A percentile compares a stretch with the other conserved stretches of the same genome.
Evolutionary conservation across 2,113 vertebrate species (phyloP).

Genomic region (Cyphomyrus plagiostoma): DNA sequence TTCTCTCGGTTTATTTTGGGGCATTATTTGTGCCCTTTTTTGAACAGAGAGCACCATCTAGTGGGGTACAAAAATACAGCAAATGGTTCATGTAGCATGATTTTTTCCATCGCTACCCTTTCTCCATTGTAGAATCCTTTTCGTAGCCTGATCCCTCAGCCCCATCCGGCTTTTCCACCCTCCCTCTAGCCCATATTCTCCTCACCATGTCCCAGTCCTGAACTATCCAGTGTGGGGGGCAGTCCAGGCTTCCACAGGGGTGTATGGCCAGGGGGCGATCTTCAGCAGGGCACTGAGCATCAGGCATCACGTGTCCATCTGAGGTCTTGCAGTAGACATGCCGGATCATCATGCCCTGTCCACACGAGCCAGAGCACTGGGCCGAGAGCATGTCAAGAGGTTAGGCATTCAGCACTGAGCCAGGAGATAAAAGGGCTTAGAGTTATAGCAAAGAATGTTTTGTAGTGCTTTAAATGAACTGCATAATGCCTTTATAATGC

Average conservation of each 20-base stretch:
- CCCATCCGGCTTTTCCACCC: background rate
- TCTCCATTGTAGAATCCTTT: background rate
- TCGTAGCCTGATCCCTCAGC: background rate
- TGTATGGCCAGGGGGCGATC: constrained; percentile 81
- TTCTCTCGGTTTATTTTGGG: background rate
- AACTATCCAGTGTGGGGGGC: constrained; percentile 81
- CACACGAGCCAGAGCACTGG: constrained; percentile 87
- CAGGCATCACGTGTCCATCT: constrained; percentile 82
- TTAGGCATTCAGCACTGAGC: background rate
- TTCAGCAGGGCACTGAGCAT: constrained; percentile 80
- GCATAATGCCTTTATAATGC: background rate
- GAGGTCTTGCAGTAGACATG: constrained; percentile 94
- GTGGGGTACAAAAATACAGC: background rate
- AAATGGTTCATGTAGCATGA: background rate
- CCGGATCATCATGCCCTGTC: constrained; percentile 79
- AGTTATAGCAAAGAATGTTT: background rate
- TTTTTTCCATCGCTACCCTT: background rate
- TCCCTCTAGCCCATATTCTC: background rate
- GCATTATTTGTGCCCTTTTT: background rate
- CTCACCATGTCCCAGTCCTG: constrained; percentile 81
- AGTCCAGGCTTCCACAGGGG: constrained; percentile 88
- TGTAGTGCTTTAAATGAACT: background rate
- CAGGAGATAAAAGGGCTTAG: background rate
- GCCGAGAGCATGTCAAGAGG: background rate
- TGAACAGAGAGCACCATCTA: background rate